These are phyloP conservation scores for Ectropis crepuscularia DNA, from an alignment of 2,888 invertebrate genomes.

Conservation along the genomic window DNA sequence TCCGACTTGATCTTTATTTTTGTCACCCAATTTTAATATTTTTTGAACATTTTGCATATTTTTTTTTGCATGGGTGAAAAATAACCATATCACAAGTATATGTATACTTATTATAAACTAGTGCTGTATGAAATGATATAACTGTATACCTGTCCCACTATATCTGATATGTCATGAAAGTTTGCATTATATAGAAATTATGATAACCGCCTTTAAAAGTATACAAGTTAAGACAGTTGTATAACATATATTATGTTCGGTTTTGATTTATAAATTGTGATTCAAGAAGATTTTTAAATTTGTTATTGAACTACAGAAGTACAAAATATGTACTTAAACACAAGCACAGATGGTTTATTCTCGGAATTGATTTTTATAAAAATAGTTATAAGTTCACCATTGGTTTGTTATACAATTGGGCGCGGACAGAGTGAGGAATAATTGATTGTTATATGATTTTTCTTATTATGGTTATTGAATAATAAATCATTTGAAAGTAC, in stretches of 20 bases:
- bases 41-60: conserved; percentile 13
- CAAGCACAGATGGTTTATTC: conserved; percentile 33
- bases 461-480: background rate
- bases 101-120: conserved; percentile 69
- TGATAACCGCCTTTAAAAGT: conserved; percentile 44
- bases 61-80: conserved; percentile 57
- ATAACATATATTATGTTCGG: background rate
- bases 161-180: conserved; percentile 49
- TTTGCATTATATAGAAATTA: conserved; percentile 37
- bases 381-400: conserved; percentile 27
- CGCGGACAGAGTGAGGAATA: conserved; percentile 5
- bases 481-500: too few relatives aligned
- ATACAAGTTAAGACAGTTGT: conserved; percentile 40
- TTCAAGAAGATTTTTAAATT: background rate
- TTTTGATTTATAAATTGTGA: background rate
- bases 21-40: conserved; percentile 13
- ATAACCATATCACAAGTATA: conserved; percentile 80
- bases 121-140: conserved; percentile 57
- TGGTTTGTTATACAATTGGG: conserved; percentile 20
- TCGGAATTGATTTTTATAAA: conserved; percentile 44
- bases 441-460: background rate
- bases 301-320: conserved; percentile 6
- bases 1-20: conserved; percentile 5
- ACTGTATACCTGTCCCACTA: conserved; percentile 64
- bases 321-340: conserved; percentile 29